Base-by-base conservation (phyloP, 2,113 vertebrate species). In the Seriola quinqueradiata region DNA sequence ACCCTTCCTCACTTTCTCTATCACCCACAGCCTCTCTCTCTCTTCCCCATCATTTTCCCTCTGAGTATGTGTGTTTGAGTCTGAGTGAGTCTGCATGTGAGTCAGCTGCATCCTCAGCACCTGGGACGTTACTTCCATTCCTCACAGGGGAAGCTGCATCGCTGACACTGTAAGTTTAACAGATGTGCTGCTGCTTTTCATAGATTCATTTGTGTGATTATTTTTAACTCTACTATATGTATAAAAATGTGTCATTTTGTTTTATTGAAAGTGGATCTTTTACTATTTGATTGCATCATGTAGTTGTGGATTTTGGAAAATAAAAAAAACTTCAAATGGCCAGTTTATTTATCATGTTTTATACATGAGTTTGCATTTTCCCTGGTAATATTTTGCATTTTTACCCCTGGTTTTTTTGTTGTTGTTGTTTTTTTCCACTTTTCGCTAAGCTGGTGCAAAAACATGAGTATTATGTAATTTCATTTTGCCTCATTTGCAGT, bases 71-170 rank as follows among this genome's bases (percentile, higher is more conserved):
- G 67, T 4, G 4, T 79, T 69, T 82, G 60, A 36, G 25, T 85
- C 25, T 61, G 48, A 76, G 40, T 7, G 44, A 59, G 69, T 76
- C 44, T 89, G 66, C 60, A 65, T 81, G 84, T 82, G 85, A 87
- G 79, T 90, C 81, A 87, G 79, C 87, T 69, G 76, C 81, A 84
- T 88, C 91, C 70, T 83, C 77, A 72, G 73, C 90, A 92, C 90
- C 88, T 80, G 79, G 74, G 91, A 90, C 72, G 60, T 77, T 67
- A 88, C 81, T 79, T 85, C 25, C 85, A 70, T 19, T 64, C 75
- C 82, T 73, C 40, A 50, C 66, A 32, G 67, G 16, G 72, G 69
- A 87, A 87, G 63, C 77, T 63, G 58, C 77, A 66, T 61, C 42
- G 40, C 77, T 81, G 75, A 83, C 67, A 28, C 68, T 78, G 92